phyloP scores from a whole-genome alignment of 2,797 vertebrate species.

The Triplophysa bombifrons region DNA sequence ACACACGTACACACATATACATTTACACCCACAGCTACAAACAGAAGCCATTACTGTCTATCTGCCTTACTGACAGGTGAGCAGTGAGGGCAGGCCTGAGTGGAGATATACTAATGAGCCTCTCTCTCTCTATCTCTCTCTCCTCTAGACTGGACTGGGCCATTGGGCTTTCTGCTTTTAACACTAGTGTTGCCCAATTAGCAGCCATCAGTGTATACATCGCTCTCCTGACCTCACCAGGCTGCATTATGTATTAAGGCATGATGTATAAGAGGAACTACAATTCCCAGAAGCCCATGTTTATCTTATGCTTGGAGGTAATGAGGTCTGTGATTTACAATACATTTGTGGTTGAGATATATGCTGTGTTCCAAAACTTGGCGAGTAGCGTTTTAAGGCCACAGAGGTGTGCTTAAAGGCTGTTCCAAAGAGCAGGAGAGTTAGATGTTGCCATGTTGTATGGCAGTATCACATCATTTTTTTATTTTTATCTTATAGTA shows the following conservation, averaged over 20 bases:
- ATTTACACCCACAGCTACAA: constrained; percentile 46
- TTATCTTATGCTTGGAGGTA: constrained; percentile 43
- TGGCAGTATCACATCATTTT: no score
- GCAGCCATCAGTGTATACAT: constrained; percentile 29
- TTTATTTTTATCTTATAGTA: no score
- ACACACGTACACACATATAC: constrained; percentile 45
- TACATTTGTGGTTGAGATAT: constrained; percentile 18
- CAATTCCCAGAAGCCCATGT: constrained; percentile 47
- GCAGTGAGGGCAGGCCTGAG: constrained; percentile 41
- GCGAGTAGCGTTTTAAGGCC: constrained; percentile 25
- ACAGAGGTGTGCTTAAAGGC: background rate
- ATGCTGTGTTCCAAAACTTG: constrained; percentile 4
- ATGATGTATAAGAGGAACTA: constrained; percentile 1
- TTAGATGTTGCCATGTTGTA: no score
- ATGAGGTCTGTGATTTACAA: constrained; percentile 49
- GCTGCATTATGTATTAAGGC: constrained; percentile 3
- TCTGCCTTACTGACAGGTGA: constrained; percentile 52
- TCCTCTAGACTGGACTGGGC: constrained; percentile 5
- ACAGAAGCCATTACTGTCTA: constrained; percentile 53
- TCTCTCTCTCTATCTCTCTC: background rate
- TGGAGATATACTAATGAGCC: constrained; percentile 46
- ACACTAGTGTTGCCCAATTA: constrained; percentile 51
- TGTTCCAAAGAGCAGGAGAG: background rate
- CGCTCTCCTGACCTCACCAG: constrained; percentile 44
- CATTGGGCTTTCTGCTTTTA: constrained; percentile 37